phyloP scores from a whole-genome alignment of 2,797 vertebrate genomes.

The Hydrolagus colliei region DNA sequence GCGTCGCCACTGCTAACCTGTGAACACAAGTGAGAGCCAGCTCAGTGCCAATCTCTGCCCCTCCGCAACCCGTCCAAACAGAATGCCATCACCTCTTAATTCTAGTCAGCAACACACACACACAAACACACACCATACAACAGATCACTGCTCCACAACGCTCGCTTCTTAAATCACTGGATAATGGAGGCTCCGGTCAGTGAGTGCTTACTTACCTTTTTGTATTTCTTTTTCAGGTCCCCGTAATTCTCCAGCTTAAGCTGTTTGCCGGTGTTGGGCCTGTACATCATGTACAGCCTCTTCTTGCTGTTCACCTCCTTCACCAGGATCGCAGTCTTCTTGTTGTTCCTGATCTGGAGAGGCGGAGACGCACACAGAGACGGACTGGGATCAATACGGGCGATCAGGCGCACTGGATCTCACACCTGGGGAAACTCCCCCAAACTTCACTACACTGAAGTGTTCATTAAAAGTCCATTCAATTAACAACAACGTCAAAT shows the following conservation, averaged over 20 bases:
- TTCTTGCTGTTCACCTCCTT: slow-evolving; percentile 94
- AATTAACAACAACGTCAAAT: no score
- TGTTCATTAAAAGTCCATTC: no score
- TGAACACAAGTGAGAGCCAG: slow-evolving; percentile 28
- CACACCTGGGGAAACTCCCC: no score
- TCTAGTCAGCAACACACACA: background rate
- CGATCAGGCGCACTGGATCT: no score
- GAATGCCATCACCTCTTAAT: no score
- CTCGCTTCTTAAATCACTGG: background rate
- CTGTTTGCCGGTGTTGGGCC: slow-evolving; percentile 93
- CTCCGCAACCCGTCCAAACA: no score
- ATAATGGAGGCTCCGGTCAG: background rate
- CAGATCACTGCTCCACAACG: no score
- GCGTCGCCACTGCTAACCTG: slow-evolving; percentile 90
- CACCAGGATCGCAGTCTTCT: slow-evolving; percentile 85
- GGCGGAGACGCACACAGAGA: no score
- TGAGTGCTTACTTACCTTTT: slow-evolving; percentile 69
- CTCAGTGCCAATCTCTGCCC: no score
- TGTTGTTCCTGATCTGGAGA: slow-evolving; percentile 87
- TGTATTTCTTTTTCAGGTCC: slow-evolving; percentile 94
- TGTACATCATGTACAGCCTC: slow-evolving; percentile 87
- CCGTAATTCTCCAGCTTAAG: slow-evolving; percentile 84
- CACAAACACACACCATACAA: no score
- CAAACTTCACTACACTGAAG: no score
- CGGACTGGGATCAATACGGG: no score